Base-by-base conservation (phyloP, 2,888 invertebrate genomes). In the Keiferia lycopersicella region DNA sequence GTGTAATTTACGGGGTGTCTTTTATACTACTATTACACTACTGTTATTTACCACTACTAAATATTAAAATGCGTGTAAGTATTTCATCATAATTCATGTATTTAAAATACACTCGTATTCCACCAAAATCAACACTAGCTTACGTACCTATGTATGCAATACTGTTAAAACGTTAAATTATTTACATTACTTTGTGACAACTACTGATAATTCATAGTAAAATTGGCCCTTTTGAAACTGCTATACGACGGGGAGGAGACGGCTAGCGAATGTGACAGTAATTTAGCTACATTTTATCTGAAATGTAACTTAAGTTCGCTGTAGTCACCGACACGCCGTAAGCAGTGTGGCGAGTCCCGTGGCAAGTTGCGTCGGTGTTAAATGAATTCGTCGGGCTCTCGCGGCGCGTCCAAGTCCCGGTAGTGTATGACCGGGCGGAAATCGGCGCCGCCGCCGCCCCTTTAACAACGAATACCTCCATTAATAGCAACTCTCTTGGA, bases 341-440 rank as follows among this genome's bases (percentile, higher is more conserved):
- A 22, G 12, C 59, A 51, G 38, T 63, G 58, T 34, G 34, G 18
- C 45, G 58, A 48, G 18, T 62, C 65, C 56, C 34, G 53, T 45
- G 62, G 64, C 62, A 62, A 64, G 66, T 78, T 76, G 75, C 56
- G 71, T 68, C 67, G 78, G 66, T 65, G 71, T 93, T 94, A 96
- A 76, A 96, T 93, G 90, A 96, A 96, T 88, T 97, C 96, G 88
- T 97, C 96, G 71, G 96, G 96, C 89, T 97, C 97, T 86, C 96
- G 94, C 70, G 97, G 97, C 73, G 97, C 97, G 89, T 98, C 98
- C 93, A 98, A 94, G 92, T 98, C 98, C 85, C 97, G 94, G 93
- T 98, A 98, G 92, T 97, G 97, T 84, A 97, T 96, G 82, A 97
- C 95, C 78, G 97, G 96, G 81, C 97, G 95, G 92, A 95, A 96